Base-by-base conservation (phyloP, 1,140 invertebrate species). In the Trichonephila clavipes region DNA sequence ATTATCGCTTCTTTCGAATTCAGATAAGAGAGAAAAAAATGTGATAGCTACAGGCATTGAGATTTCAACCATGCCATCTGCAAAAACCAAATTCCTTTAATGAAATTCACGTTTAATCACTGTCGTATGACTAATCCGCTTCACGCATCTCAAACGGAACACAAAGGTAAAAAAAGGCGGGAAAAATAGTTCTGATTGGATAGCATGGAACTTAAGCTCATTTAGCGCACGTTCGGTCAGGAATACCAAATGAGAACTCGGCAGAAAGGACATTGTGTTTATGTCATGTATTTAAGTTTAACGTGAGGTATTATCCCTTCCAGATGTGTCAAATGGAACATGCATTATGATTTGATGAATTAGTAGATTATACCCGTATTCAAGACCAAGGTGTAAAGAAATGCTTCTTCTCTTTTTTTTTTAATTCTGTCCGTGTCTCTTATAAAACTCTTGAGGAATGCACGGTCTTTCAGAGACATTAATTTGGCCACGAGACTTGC, bases 71-170 rank as follows among this genome's bases (percentile, higher is more conserved):
- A 69, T n/a, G 14, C 72, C 72, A 77, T 77, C 34, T 40, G 72
- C 72, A 40, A 77, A 21, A 6, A 28, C 28, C 34, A 28, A 51
- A 85, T 85, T 58, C 51, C 83, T 85, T 59, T 92, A 92, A 92
- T 92, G 90, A 92, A 92, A 92, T 64, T 85, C 90, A 92, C 81
- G 81, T 92, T 92, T 92, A 90, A 92, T 92, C 90, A 83, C 34
- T 92, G 90, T 92, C 90, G 59, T 21, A 81, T 66, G 58, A 85
- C 61, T 64, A 88, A 64, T 58, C 89, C 89, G 69, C 89, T 81
- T 82, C 89, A 81, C 72, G 89, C 69, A 81, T 24, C 24, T 82
- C 77, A 82, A 90, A 19, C 6, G 83, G 14, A 58, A 59, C 88
- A 34, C 88, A 85, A 85, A 40, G 12, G 88, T n/a, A 28, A 85